A percentile compares a stretch with the other conserved stretches of the same genome.
Conservation (phyloP, 37 sponge, comb jelly and placozoan genomes). For the Geodia barretti region DNA sequence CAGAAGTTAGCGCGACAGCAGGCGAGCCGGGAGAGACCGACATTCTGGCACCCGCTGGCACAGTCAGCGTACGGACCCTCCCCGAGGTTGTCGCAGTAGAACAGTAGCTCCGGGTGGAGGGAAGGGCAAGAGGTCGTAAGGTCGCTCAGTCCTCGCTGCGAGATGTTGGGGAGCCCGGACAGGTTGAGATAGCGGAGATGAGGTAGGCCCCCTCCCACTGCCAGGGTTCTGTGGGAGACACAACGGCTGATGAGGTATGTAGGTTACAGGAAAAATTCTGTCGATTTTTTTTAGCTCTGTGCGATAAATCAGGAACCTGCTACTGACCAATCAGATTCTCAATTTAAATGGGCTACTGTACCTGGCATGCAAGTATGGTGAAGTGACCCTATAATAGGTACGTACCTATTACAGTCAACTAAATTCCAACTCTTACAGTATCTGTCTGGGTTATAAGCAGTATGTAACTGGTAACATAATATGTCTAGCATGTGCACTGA, state of each 20-base stretch:
- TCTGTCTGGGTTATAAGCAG: no score
- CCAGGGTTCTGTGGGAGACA: slow-evolving; percentile 8
- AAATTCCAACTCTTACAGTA: no score
- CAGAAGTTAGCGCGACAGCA: slow-evolving; percentile 26
- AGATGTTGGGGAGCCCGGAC: slow-evolving; percentile 67
- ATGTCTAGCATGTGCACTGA: no score
- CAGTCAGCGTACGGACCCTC: slow-evolving; percentile 70
- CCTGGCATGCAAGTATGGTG: no score
- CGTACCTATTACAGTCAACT: no score
- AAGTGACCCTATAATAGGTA: no score
- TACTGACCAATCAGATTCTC: no score
- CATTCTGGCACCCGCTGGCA: slow-evolving; percentile 82
- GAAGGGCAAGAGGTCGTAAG: slow-evolving; percentile 49
- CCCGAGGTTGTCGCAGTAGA: slow-evolving; percentile 87
- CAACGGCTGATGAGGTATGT: neutral
- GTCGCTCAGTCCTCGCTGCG: slow-evolving; percentile 41
- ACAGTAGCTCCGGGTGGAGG: slow-evolving; percentile 76
- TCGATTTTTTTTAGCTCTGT: no score
- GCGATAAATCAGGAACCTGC: no score
- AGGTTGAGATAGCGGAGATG: slow-evolving; percentile 65
- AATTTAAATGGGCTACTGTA: neutral
- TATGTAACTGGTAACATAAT: no score
- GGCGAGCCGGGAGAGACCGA: slow-evolving; percentile 27
- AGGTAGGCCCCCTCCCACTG: slow-evolving; percentile 45
- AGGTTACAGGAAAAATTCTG: neutral